Base-by-base conservation (phyloP, 2,888 invertebrate genomes). In the Andrena bicolor region DNA sequence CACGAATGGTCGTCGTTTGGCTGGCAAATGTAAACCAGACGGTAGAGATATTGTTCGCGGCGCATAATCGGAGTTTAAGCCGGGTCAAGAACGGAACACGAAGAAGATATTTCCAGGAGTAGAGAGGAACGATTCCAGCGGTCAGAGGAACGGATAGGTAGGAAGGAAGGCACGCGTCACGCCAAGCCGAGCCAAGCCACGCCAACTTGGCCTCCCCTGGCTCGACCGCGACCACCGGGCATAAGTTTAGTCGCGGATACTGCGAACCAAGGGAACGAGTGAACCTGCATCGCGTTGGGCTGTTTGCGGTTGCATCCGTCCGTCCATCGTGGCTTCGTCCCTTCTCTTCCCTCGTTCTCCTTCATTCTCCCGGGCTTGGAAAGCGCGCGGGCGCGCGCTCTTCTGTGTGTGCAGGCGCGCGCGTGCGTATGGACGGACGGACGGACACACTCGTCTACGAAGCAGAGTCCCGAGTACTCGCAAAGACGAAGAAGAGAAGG, bases 21-120 rank as follows among this genome's bases (percentile, higher is more conserved):
- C 81, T 78, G 89, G 86, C 83, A 82, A 91, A 92, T 90, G 90
- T 86, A 88, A 92, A 90, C 90, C 30, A 83, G 86, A 82, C 88
- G 82, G 88, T 48, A 76, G 78, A 89, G 86, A 80, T 88, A 90
- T 90, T 89, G 91, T 90, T 87, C 81, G 65, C 80, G 81, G 80
- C 68, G 86, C 87, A 89, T 90, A 91, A 92, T 91, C 90, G 88
- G 87, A 89, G 89, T 90, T 89, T 88, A 89, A 89, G 86, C 41
- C 16, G 75, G 80, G 75, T 85, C 85, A 87, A 89, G 87, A 85
- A 88, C 86, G 64, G 87, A 85, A 87, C 86, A 60, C 80, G 80
- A 85, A 82, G 85, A 87, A 87, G 84, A 87, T 78, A 85, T 88
- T 87, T 84, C 80, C 87, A 65, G 72, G 61, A n/a, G 49, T 23